These are phyloP conservation scores for Echinometra lucunter DNA, from an alignment of 53 echinoderm and acorn worm species.

Conservation along the genomic window DNA sequence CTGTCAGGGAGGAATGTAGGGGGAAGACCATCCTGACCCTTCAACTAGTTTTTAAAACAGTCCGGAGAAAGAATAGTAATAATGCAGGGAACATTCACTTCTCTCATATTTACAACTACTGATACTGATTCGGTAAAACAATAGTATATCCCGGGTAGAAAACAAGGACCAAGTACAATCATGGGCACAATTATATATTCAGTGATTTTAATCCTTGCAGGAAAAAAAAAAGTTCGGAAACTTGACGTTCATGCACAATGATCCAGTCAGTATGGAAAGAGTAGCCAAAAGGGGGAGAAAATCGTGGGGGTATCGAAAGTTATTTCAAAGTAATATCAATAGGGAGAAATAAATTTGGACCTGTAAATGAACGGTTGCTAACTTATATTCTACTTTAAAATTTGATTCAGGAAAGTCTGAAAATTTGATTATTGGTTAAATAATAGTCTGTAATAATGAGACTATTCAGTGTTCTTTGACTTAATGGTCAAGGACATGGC, in stretches of 20 bases:
- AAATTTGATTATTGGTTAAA: neutral
- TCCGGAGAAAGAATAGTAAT: no score
- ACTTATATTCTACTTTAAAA: neutral
- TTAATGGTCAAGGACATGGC: conserved; percentile 23
- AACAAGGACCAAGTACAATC: no score
- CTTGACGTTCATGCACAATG: neutral
- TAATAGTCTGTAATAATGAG: neutral
- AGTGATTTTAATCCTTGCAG: no score
- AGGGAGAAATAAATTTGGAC: no score
- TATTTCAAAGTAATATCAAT: neutral
- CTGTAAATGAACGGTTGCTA: no score
- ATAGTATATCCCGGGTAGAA: no score
- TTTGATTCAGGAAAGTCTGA: neutral
- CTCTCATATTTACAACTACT: no score
- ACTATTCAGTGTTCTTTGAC: neutral
- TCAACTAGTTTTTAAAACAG: conserved; percentile 5
- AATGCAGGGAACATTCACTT: no score
- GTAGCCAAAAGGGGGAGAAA: neutral
- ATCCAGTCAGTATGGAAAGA: neutral
- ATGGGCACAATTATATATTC: no score
- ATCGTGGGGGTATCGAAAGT: neutral
- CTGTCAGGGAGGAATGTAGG: conserved; percentile 19
- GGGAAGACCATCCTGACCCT: neutral
- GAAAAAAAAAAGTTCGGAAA: no score
- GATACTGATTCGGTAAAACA: no score